A percentile compares a stretch with the other conserved stretches of the same genome.
Conservation (phyloP, 2,888 invertebrate genomes). For the Rutpela maculata region DNA sequence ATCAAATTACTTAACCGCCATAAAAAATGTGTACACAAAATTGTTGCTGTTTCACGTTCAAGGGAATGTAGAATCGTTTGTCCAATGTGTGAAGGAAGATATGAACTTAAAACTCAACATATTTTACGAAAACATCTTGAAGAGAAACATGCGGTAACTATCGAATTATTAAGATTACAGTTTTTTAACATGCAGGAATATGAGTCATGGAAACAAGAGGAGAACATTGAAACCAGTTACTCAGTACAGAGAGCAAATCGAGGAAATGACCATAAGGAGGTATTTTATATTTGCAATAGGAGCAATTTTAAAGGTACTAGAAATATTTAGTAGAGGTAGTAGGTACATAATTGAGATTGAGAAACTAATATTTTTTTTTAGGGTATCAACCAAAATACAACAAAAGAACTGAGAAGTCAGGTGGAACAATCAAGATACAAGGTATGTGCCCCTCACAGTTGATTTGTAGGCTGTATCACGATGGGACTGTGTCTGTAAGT, state of each 20-base stretch:
- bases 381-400: no score
- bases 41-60: no score
- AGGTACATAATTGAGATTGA: not conserved
- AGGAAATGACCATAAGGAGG: not conserved
- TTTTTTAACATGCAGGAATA: conserved; percentile 10
- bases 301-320: not conserved
- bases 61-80: no score
- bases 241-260: not conserved
- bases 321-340: not conserved
- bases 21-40: no score
- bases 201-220: conserved; percentile 1
- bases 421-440: no score
- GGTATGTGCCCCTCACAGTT: no score
- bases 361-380: not conserved
- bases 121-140: conserved; percentile 17
- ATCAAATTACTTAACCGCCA: no score
- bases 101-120: conserved; percentile 18
- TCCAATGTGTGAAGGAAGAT: no score
- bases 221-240: conserved; percentile 18
- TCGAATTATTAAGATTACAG: conserved; percentile 17
- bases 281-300: not conserved
- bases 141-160: conserved; percentile 15
- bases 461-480: no score
- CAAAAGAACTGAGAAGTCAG: no score
- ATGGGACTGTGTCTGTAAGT: no score